These are phyloP conservation scores for Rhyacophila evoluta DNA, from an alignment of 2,888 invertebrate genomes.

Conservation along the genomic window DNA sequence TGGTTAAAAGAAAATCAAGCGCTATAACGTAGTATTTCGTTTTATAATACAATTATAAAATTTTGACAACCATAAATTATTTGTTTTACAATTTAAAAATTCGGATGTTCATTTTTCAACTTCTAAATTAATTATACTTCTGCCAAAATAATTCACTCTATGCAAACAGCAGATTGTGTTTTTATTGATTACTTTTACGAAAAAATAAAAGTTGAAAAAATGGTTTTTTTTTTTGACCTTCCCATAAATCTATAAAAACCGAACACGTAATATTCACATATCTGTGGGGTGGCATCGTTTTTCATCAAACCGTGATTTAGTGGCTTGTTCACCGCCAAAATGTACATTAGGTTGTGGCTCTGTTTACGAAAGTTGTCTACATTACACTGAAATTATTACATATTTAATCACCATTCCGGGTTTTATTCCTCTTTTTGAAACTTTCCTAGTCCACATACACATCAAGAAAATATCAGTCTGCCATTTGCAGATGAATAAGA, in stretches of 20 bases:
- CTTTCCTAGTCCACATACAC: too few species aligned
- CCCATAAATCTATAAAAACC: not conserved
- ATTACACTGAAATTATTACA: not conserved
- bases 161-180: not conserved
- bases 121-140: not conserved
- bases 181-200: not conserved
- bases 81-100: too few species aligned
- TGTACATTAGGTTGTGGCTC: not conserved
- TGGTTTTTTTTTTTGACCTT: not conserved
- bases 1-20: too few species aligned
- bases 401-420: not conserved
- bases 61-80: too few species aligned
- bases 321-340: not conserved
- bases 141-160: not conserved
- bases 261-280: not conserved
- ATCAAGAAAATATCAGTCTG: too few species aligned
- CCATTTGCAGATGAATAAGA: too few species aligned
- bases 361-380: not conserved
- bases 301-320: conserved; percentile 24
- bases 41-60: too few species aligned
- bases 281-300: not conserved
- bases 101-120: not conserved
- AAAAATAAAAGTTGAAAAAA: too few species aligned
- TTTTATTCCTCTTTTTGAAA: not conserved
- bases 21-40: too few species aligned